These are phyloP conservation scores for Netelia virgata DNA, from an alignment of 2,888 invertebrate genomes.

Conservation along the genomic window DNA sequence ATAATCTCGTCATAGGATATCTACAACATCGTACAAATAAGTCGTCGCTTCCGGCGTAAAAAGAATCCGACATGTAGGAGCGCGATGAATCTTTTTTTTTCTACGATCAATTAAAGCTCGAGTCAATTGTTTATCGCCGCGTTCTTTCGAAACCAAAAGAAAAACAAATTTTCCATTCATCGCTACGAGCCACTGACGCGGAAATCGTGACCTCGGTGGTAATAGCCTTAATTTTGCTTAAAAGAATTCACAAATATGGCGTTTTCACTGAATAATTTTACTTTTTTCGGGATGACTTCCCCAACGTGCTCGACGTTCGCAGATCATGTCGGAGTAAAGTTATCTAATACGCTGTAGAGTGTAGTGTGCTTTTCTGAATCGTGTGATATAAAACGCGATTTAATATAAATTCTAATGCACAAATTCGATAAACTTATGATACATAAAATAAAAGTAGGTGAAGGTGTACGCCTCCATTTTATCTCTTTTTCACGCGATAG, in stretches of 20 bases:
- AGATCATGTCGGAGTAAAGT: constrained; percentile 14
- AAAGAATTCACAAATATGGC: constrained; percentile 19
- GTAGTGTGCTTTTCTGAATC: constrained; percentile 4
- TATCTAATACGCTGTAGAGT: constrained; percentile 32
- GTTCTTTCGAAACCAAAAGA: not conserved
- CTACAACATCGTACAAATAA: constrained; percentile 54
- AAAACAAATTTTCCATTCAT: not conserved
- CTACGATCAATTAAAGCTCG: constrained; percentile 1
- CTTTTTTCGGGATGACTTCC: constrained; percentile 48
- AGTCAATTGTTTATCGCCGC: constrained; percentile 10
- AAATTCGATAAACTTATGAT: constrained; percentile 62
- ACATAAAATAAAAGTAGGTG: constrained; percentile 57
- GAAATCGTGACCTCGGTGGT: not conserved
- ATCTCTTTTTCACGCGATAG: constrained; percentile 15
- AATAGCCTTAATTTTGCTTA: constrained; percentile 17
- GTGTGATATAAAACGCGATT: constrained; percentile 49
- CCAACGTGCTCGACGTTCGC: constrained; percentile 7
- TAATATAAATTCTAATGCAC: constrained; percentile 59
- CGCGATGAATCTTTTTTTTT: not conserved
- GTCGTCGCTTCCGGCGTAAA: constrained; percentile 36
- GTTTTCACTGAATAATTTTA: constrained; percentile 16
- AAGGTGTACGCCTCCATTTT: constrained; percentile 17
- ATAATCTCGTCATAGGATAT: constrained; percentile 59
- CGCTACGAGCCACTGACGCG: constrained; percentile 17
- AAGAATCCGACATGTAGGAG: constrained; percentile 9